These are phyloP conservation scores for Anas acuta DNA, from an alignment of 2,797 vertebrate species.

Conservation along the genomic window DNA sequence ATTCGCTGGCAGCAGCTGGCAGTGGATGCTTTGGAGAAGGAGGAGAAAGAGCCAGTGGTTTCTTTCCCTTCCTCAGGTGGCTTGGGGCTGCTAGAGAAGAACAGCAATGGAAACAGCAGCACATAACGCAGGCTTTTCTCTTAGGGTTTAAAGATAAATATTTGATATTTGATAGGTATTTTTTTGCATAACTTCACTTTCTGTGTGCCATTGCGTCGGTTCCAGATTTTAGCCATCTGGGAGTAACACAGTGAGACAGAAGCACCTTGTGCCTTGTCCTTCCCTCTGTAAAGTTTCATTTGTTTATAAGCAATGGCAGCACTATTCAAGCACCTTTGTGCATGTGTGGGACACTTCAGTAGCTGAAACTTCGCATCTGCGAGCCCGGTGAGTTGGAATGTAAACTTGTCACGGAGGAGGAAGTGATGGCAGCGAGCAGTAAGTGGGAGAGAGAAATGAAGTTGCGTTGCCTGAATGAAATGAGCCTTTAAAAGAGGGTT, in stretches of 20 bases:
- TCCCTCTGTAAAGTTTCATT: not conserved
- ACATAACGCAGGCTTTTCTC: not conserved
- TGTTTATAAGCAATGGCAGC: not conserved
- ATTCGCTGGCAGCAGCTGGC: not conserved
- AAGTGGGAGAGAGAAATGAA: not conserved
- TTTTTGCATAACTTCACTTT: not conserved
- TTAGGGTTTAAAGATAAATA: not conserved
- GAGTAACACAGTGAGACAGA: not conserved
- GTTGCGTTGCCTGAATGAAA: not conserved
- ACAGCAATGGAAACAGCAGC: not conserved
- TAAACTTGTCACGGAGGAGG: not conserved
- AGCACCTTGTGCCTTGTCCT: not conserved
- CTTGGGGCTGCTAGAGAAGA: not conserved
- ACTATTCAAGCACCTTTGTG: not conserved
- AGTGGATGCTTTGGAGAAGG: not conserved
- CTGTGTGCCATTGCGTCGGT: not conserved
- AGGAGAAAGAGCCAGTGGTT: not conserved
- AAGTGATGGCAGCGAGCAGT: not conserved
- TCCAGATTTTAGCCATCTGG: not conserved
- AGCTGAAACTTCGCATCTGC: not conserved
- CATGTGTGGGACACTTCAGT: fast-evolving
- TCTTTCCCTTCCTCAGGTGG: not conserved
- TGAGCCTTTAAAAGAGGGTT: not conserved
- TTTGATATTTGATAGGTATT: not conserved
- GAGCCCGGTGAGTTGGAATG: not conserved